phyloP scores from a whole-genome alignment of 2,888 invertebrate genomes.

The Saturnia pavonia region DNA sequence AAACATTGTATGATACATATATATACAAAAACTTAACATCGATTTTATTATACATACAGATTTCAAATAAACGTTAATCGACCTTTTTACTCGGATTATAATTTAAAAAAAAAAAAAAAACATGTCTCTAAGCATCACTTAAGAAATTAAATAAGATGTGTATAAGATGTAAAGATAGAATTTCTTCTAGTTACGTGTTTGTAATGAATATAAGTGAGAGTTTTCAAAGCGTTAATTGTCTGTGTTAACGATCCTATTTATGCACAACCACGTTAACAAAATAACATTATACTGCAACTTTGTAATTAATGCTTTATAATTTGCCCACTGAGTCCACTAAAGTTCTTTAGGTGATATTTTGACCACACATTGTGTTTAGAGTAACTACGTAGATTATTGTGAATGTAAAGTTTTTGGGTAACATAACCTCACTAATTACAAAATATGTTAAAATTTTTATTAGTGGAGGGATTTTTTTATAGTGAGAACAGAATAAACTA shows the following conservation, averaged over 20 bases:
- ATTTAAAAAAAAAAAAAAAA: neutral
- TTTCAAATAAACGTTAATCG: neutral
- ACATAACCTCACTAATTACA: neutral
- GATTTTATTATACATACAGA: constrained; percentile 11
- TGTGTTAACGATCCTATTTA: constrained; percentile 58
- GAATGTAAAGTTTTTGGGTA: constrained; percentile 11
- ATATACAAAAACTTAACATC: neutral
- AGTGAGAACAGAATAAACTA: neutral
- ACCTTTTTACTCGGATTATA: neutral
- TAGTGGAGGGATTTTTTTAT: neutral
- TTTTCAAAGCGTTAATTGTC: constrained; percentile 50
- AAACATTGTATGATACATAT: constrained; percentile 21
- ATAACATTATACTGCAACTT: constrained; percentile 64
- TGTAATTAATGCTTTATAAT: constrained; percentile 70
- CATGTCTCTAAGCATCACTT: neutral
- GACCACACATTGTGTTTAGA: constrained; percentile 40
- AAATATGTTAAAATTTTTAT: constrained; percentile 19
- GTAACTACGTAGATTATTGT: constrained; percentile 29
- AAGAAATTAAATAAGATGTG: neutral
- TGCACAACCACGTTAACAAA: constrained; percentile 63
- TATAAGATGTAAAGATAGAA: constrained; percentile 32
- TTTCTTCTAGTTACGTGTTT: constrained; percentile 43
- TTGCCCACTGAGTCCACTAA: constrained; percentile 55
- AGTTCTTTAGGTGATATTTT: constrained; percentile 53
- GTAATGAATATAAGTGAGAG: constrained; percentile 45